These are phyloP conservation scores for Antheraea pernyi DNA, from an alignment of 1,140 invertebrate species.

Conservation along the genomic window DNA sequence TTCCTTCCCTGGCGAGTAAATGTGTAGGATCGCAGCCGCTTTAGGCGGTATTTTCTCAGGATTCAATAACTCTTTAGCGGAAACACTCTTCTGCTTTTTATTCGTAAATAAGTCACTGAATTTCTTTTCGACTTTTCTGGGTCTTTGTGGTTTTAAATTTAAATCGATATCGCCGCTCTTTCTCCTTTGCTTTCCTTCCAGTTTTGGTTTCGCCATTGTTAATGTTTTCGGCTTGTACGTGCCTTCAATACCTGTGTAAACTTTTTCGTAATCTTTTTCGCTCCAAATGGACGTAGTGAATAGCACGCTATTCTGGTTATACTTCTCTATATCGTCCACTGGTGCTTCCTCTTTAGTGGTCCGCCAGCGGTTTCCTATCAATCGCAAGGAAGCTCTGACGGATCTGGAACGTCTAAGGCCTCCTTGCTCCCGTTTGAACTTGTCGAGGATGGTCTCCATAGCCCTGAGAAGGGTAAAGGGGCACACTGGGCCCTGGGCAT, in stretches of 20 bases:
- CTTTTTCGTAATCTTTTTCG: slow-evolving; percentile 63
- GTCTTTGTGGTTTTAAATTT: slow-evolving; percentile 59
- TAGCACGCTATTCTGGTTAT: slow-evolving; percentile 60
- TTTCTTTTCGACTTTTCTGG: slow-evolving; percentile 70
- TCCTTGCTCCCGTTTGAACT: slow-evolving; percentile 66
- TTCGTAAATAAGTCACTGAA: slow-evolving; percentile 71
- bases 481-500: slow-evolving; percentile 63
- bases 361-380: slow-evolving; percentile 81
- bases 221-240: slow-evolving; percentile 78
- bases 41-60: slow-evolving; percentile 80
- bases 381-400: slow-evolving; percentile 85
- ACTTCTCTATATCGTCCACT: slow-evolving; percentile 51
- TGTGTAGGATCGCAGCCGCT: slow-evolving; percentile 80
- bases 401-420: slow-evolving; percentile 84
- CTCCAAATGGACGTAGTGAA: slow-evolving; percentile 71
- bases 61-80: slow-evolving; percentile 56
- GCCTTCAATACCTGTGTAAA: slow-evolving; percentile 68
- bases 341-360: slow-evolving; percentile 63
- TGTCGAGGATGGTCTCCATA: slow-evolving; percentile 75
- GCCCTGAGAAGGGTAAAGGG: slow-evolving; percentile 61
- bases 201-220: slow-evolving; percentile 65
- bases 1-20: slow-evolving; percentile 67
- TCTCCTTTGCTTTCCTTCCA: slow-evolving; percentile 53
- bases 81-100: slow-evolving; percentile 63
- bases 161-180: slow-evolving; percentile 69